Base-by-base conservation (phyloP, 2,888 invertebrate genomes). In the Xylophagus ater region DNA sequence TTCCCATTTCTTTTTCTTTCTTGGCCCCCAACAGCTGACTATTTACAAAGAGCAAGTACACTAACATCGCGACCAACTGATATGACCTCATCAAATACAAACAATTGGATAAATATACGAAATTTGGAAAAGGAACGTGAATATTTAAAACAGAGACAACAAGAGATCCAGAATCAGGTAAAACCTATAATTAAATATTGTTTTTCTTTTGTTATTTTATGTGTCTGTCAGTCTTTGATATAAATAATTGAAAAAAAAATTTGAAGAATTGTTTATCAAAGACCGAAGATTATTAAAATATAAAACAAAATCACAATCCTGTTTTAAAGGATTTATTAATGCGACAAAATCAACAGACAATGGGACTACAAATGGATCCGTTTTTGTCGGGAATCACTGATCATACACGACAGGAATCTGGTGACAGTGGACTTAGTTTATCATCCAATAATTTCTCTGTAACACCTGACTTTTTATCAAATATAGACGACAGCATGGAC, bases 371-470 rank as follows among this genome's bases (percentile, higher is more conserved):
- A 49, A 56, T 55, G 67, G 85, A 86, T 63, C 85, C 86, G 44
- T 86, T 85, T 68, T 68, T 86, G 47, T 81, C 84, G 3, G 80
- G 82, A 34, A 69, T 83, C 53, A 78, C 80, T 39, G 90, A 90
- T 56, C 94, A 94, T 66, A 83, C 89, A 52, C 74, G 93, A 47
- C 93, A 94, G 65, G 93, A 92, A 66, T 90, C 90, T 9, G 88
- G 88, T 9, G 93, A 94, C 65, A 90, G 89, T 63, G 94, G 94
- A 37, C 72, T 93, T 46, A 92, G 92, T 56, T 82, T 92, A 70
- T 80, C 84, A 50, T 78, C 82, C 43, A 79, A 76, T 57, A 79
- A 78, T 49, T 92, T 89, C 67, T 87, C 88, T 45, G 76, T 90
- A 70, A 90, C 92, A 39, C 89, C 92, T 4, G 92, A 90, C 69